Evolutionary conservation across 1,140 invertebrate genomes (phyloP).

Genomic region (Drosophila kepulauana): DNA sequence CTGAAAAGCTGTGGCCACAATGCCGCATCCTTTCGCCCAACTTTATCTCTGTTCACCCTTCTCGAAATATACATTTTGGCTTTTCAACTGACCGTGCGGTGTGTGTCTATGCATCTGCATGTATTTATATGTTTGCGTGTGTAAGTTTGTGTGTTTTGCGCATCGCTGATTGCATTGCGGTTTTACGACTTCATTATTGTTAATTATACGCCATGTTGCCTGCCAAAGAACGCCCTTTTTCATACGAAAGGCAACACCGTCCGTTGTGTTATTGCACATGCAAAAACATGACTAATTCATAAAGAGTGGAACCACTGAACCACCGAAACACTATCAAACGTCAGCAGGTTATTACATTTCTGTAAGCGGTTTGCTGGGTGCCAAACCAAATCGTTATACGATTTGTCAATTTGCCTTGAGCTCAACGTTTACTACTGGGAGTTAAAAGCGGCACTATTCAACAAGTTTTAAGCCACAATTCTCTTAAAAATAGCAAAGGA

Average conservation of each 20-base stretch:
- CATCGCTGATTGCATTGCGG: conserved; percentile 82
- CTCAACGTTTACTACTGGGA: neutral
- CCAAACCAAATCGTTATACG: conserved; percentile 9
- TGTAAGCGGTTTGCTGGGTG: conserved; percentile 20
- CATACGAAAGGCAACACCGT: conserved; percentile 24
- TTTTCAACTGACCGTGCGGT: conserved; percentile 53
- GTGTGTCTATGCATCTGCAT: conserved; percentile 14
- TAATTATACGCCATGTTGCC: conserved; percentile 73
- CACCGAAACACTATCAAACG: conserved; percentile 6
- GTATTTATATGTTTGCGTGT: conserved; percentile 25
- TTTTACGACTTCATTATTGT: conserved; percentile 84
- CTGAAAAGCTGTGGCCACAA: conserved; percentile 30
- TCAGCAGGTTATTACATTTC: conserved; percentile 21
- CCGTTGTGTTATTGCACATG: conserved; percentile 32
- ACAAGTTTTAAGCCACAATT: neutral
- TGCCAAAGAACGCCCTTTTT: conserved; percentile 45
- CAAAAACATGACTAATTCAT: conserved; percentile 55
- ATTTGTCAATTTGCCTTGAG: conserved; percentile 1
- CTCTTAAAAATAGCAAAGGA: neutral
- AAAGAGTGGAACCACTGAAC: conserved; percentile 16
- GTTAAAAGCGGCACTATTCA: neutral
- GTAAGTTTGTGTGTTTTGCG: conserved; percentile 73
- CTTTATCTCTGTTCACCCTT: conserved; percentile 11
- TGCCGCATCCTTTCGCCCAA: conserved; percentile 13
- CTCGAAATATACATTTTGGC: conserved; percentile 55